phyloP scores from a whole-genome alignment of 2,797 vertebrate genomes.

The Gymnoscopelus braueri region DNA sequence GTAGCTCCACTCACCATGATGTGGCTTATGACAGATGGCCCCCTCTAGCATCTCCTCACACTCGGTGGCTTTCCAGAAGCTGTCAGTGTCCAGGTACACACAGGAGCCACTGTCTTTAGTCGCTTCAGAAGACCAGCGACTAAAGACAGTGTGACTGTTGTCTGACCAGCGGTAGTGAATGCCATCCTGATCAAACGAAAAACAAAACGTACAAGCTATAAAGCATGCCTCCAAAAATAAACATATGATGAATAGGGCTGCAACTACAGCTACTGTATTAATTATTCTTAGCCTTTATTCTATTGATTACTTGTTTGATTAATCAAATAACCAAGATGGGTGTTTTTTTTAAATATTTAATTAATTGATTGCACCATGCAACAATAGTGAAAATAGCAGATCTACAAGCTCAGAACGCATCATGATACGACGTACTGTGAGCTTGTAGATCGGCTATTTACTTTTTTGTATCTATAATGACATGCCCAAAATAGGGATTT shows the following conservation, averaged over 20 bases:
- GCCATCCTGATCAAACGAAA: constrained; percentile 78
- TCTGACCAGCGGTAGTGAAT: constrained; percentile 92
- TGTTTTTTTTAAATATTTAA: no score
- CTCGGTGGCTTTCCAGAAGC: constrained; percentile 91
- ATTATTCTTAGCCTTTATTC: neutral
- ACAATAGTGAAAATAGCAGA: no score
- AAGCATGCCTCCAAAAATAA: constrained; percentile 5
- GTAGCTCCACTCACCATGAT: constrained; percentile 74
- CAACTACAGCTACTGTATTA: no score
- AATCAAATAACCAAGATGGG: no score
- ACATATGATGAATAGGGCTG: neutral
- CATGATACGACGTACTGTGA: no score
- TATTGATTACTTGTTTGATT: no score
- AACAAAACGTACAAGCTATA: neutral
- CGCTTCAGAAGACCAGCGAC: constrained; percentile 86
- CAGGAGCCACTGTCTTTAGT: constrained; percentile 78
- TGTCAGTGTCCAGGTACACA: constrained; percentile 89
- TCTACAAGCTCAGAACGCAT: no score
- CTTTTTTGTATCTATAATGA: no score
- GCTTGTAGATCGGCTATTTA: no score
- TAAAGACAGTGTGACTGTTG: constrained; percentile 87
- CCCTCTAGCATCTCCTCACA: constrained; percentile 85
- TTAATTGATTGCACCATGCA: no score
- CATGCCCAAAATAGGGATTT: neutral
- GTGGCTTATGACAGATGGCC: constrained; percentile 88